A percentile compares a stretch with the other conserved stretches of the same genome.
These are phyloP conservation scores for Melipona bicolor DNA, from an alignment of 2,888 invertebrate species.

Conservation along the genomic window DNA sequence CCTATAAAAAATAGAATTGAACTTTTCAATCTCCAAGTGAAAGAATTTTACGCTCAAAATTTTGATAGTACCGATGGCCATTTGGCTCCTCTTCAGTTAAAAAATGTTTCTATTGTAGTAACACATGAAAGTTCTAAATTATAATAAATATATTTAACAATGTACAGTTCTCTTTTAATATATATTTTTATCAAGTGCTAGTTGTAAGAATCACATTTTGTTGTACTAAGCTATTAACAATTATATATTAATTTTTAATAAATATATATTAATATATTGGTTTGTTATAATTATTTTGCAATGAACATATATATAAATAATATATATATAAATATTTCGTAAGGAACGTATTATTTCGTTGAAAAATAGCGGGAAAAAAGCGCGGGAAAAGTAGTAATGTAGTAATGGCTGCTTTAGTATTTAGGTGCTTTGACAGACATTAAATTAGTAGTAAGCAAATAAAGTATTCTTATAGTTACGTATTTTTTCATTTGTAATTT, in stretches of 20 bases:
- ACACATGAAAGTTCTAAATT: constrained; percentile 5
- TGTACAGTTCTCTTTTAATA: not conserved
- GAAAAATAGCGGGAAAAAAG: constrained; percentile 47
- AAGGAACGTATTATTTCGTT: not conserved
- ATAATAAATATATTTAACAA: not conserved
- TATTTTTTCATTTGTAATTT: not conserved
- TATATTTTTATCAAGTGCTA: not conserved
- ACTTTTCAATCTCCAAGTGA: constrained; percentile 54
- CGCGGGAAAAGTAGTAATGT: constrained; percentile 32
- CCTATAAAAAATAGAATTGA: constrained; percentile 72
- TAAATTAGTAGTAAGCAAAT: not conserved
- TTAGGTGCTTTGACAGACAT: not conserved
- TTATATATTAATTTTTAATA: constrained; percentile 16
- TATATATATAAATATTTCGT: not conserved
- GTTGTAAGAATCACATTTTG: not conserved
- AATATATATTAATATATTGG: not conserved
- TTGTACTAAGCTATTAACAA: not conserved
- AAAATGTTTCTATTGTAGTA: not conserved
- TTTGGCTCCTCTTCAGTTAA: constrained; percentile 27
- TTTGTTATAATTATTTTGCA: not conserved
- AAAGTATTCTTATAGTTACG: not conserved
- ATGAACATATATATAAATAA: too few species aligned
- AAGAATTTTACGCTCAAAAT: constrained; percentile 65
- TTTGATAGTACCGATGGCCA: constrained; percentile 48
- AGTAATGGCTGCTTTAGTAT: constrained; percentile 26